phyloP scores from a whole-genome alignment of 2,797 vertebrate species.

The Podarcis lilfordi region DNA sequence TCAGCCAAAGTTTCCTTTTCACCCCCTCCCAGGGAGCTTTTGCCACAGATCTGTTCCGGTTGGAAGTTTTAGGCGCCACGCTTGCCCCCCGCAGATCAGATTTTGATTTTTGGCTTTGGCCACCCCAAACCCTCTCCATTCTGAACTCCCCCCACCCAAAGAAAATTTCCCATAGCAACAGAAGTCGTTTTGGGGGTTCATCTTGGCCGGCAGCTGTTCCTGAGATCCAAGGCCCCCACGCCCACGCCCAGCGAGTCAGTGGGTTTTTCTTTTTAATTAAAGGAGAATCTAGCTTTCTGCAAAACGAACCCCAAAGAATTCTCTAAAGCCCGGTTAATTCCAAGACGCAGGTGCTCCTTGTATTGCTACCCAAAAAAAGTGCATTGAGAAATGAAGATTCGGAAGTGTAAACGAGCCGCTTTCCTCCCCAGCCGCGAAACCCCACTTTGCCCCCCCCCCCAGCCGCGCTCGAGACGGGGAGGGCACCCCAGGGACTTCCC shows the following conservation, averaged over 20 bases:
- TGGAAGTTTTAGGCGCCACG: not conserved
- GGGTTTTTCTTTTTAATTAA: not conserved
- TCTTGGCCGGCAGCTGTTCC: not conserved
- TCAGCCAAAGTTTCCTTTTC: not conserved
- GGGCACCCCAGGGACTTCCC: not conserved
- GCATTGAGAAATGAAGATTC: conserved; percentile 42
- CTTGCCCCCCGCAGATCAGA: not conserved
- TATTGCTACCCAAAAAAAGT: conserved; percentile 60
- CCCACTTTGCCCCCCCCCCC: not conserved
- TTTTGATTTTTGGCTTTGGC: conserved; percentile 41
- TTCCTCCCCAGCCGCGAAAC: not conserved
- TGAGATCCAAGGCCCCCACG: not conserved
- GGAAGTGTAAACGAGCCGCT: conserved; percentile 44
- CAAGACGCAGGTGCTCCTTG: conserved; percentile 11
- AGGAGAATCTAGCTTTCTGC: too few relatives aligned
- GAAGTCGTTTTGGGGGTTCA: not conserved
- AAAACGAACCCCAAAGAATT: not conserved
- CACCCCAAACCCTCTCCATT: not conserved
- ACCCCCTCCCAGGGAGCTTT: not conserved
- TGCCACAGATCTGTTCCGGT: not conserved
- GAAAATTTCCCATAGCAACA: too few relatives aligned
- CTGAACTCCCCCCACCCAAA: not conserved
- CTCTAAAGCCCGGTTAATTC: conserved; percentile 19
- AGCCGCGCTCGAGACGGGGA: not conserved
- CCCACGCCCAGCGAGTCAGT: not conserved